phyloP scores from a whole-genome alignment of 2,888 invertebrate genomes.

The Mechanitis mazaeus region DNA sequence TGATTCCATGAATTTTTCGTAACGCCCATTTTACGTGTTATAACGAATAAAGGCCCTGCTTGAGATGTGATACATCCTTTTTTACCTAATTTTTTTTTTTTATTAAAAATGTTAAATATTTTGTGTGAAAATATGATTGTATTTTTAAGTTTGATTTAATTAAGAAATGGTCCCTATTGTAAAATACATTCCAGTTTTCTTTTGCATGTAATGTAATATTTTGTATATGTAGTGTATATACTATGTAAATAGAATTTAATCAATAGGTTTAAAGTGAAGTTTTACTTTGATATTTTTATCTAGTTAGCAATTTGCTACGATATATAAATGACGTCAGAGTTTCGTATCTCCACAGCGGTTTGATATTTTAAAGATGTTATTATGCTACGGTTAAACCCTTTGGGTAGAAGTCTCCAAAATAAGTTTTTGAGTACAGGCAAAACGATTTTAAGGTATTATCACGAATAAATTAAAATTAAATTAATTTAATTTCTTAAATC shows the following conservation, averaged over 20 bases:
- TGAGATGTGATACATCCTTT: no score
- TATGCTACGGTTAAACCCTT: neutral
- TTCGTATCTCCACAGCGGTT: constrained; percentile 2
- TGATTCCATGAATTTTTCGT: no score
- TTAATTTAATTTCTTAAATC: neutral
- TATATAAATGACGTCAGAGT: constrained; percentile 2
- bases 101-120: no score
- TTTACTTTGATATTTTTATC: neutral
- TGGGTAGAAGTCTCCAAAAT: neutral
- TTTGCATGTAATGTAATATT: no score
- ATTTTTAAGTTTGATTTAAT: no score
- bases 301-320: neutral
- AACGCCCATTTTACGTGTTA: no score
- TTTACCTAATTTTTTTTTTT: no score
- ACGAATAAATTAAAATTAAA: neutral
- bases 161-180: no score
- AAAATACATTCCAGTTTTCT: no score
- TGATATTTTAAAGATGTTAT: constrained; percentile 3
- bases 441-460: neutral
- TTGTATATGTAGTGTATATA: neutral
- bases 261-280: neutral
- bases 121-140: no score
- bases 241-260: constrained; percentile 1
- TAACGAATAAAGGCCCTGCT: no score
- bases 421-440: neutral